These are phyloP conservation scores for Tillus elongatus DNA, from an alignment of 2,888 invertebrate genomes.

Conservation along the genomic window DNA sequence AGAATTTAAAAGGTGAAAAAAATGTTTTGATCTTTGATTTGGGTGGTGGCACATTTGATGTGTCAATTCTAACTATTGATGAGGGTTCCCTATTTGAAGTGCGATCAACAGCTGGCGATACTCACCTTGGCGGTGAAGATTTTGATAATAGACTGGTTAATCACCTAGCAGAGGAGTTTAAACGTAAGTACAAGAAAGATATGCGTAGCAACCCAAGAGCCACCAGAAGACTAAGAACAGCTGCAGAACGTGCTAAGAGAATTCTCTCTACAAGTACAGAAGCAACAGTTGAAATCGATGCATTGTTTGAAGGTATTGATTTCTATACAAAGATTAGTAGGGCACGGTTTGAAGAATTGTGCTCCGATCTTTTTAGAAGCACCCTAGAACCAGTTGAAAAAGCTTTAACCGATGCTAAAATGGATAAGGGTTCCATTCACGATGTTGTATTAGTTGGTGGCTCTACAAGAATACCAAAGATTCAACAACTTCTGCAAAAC, in stretches of 20 bases:
- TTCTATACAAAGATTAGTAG: conserved; percentile 80
- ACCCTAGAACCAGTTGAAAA: conserved; percentile 79
- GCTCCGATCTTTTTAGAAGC: conserved; percentile 72
- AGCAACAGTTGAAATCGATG: conserved; percentile 80
- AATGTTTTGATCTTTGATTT: too few relatives aligned
- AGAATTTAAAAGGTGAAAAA: too few relatives aligned
- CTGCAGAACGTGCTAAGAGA: conserved; percentile 75
- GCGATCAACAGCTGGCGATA: conserved; percentile 71
- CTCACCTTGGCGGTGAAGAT: too few relatives aligned
- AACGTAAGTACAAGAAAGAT: conserved; percentile 63
- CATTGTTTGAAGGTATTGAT: conserved; percentile 80
- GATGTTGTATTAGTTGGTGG: conserved; percentile 84
- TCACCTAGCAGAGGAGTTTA: conserved; percentile 72
- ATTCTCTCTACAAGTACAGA: too few relatives aligned
- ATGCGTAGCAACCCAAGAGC: conserved; percentile 69
- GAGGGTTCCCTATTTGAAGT: conserved; percentile 79
- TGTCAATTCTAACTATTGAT: conserved; percentile 81
- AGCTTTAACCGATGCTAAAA: too few relatives aligned
- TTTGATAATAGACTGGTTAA: too few relatives aligned
- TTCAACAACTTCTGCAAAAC: conserved; percentile 77
- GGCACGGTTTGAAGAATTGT: conserved; percentile 83
- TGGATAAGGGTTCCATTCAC: conserved; percentile 72
- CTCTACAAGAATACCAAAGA: conserved; percentile 84
- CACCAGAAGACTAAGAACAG: conserved; percentile 71
- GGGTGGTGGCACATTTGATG: conserved; percentile 91